Percentiles rank a stretch among this genome's conserved stretches.
phyloP scores from a whole-genome alignment of 2,888 invertebrate species.

The Nematopogon swammerdamellus region DNA sequence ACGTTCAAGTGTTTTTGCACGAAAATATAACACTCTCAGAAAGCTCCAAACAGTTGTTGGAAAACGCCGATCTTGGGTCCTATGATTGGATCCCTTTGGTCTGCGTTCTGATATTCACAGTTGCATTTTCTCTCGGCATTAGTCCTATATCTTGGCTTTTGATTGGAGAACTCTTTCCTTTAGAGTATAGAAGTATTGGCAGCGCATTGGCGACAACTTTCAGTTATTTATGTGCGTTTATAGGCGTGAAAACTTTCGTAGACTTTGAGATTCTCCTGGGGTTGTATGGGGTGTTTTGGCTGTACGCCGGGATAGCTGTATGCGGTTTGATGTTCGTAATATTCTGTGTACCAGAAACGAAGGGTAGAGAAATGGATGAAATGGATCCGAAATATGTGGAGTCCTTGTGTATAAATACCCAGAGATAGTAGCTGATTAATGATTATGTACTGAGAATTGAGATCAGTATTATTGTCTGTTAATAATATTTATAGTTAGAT shows the following conservation, averaged over 20 bases:
- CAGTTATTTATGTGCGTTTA: slow-evolving; percentile 82
- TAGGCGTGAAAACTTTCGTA: slow-evolving; percentile 79
- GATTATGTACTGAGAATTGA: background rate
- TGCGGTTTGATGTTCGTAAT: slow-evolving; percentile 79
- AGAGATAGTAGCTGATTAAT: slow-evolving; percentile 17
- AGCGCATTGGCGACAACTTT: slow-evolving; percentile 72
- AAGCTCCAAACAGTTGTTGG: slow-evolving; percentile 24
- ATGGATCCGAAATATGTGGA: slow-evolving; percentile 71
- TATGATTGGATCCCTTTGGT: slow-evolving; percentile 82
- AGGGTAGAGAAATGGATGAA: slow-evolving; percentile 84
- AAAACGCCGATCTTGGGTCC: slow-evolving; percentile 42
- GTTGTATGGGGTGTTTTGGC: slow-evolving; percentile 80
- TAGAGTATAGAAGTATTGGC: slow-evolving; percentile 68
- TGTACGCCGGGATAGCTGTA: slow-evolving; percentile 79
- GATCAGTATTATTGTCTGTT: slow-evolving; percentile 2
- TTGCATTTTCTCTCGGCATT: slow-evolving; percentile 77
- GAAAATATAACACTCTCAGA: slow-evolving; percentile 13
- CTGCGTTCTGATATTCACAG: slow-evolving; percentile 78
- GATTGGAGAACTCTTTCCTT: slow-evolving; percentile 69
- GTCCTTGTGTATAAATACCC: slow-evolving; percentile 54
- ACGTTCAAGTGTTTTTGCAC: slow-evolving; percentile 55
- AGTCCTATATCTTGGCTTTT: slow-evolving; percentile 72
- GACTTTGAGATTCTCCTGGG: slow-evolving; percentile 73
- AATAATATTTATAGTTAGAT: background rate
- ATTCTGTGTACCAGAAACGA: slow-evolving; percentile 85